Base-by-base conservation (phyloP, 2,888 invertebrate genomes). In the Amphiduros pacificus region DNA sequence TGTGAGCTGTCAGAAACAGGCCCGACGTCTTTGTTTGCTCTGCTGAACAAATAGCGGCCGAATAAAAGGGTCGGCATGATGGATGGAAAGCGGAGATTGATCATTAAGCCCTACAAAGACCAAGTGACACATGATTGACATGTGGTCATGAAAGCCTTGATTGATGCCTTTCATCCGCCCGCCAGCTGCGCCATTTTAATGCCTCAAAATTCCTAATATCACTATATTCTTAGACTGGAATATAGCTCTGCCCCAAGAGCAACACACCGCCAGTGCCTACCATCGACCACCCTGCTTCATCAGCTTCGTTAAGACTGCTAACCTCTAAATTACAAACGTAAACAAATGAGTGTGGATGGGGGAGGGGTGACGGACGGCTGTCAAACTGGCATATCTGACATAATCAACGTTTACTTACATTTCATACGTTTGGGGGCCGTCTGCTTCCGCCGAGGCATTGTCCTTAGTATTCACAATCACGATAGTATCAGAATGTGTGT, bases 381-480 rank as follows among this genome's bases (percentile, higher is more conserved):
- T 26, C 52, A 26, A 22, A 41, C n/a, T n/a, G n/a, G n/a, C n/a
- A n/a, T n/a, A n/a, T n/a, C n/a, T n/a, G 2, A 14, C 26, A 14
- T n/a, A 32, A 2, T n/a, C 36, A 56, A 17, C 28, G 32, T 48
- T 28, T 69, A 76, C 77, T 74, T 73, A 77, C 77, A 73, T 71
- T 75, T 71, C 59, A 76, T 71, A 63, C 78, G 71, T 64, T 76
- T 75, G 32, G 78, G 94, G 92, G 71, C 91, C 88, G 75, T 87
- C 86, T 78, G 78, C 68, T 78, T 78, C 65, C 77, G 71, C 71
- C 77, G 75, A 70, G 76, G 73, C 77, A 78, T 77, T 69, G 56
- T 55, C 55, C 40, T 59, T 52, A 41, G 44, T 44, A 44, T 5
- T 11, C n/a, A 31, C 28, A 56, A 11, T 14, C 49, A 48, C 28